Conservation (phyloP, 2,888 invertebrate species). For the Eledona agricola region DNA sequence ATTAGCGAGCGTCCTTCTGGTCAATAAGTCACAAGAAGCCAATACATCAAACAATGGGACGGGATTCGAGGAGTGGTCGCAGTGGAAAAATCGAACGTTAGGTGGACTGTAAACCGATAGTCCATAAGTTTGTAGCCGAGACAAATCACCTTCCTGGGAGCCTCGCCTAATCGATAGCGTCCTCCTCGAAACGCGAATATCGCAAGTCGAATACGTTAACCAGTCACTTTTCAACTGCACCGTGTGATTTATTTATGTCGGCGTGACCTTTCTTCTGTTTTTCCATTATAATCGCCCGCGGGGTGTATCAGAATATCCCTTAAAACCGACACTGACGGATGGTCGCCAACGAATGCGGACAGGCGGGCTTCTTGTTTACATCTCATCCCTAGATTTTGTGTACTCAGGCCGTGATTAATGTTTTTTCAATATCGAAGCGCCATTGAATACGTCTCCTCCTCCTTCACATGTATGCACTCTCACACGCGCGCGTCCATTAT, state of each 20-base stretch:
- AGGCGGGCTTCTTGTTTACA: constrained; percentile 42
- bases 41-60: constrained; percentile 19
- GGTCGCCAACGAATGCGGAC: constrained; percentile 43
- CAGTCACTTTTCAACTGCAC: constrained; percentile 3
- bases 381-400: constrained; percentile 35
- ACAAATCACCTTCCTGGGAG: constrained; percentile 31
- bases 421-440: constrained; percentile 32
- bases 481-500: constrained; percentile 2
- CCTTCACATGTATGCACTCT: too few species aligned
- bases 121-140: constrained; percentile 35
- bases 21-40: constrained; percentile 4
- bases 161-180: constrained; percentile 28
- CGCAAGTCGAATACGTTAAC: constrained; percentile 3
- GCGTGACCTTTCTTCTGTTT: constrained; percentile 47
- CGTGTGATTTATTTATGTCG: constrained; percentile 45
- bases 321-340: constrained; percentile 49
- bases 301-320: constrained; percentile 46
- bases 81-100: constrained; percentile 28
- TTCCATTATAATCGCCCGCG: constrained; percentile 44
- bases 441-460: constrained; percentile 5
- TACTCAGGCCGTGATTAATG: constrained; percentile 39
- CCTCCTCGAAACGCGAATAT: constrained; percentile 18
- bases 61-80: constrained; percentile 7
- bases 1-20: constrained; percentile 1
- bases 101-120: constrained; percentile 31